A percentile compares a stretch with the other conserved stretches of the same genome.
Evolutionary conservation across 2,888 invertebrate genomes (phyloP).

Genomic region (Bembecia ichneumoniformis): DNA sequence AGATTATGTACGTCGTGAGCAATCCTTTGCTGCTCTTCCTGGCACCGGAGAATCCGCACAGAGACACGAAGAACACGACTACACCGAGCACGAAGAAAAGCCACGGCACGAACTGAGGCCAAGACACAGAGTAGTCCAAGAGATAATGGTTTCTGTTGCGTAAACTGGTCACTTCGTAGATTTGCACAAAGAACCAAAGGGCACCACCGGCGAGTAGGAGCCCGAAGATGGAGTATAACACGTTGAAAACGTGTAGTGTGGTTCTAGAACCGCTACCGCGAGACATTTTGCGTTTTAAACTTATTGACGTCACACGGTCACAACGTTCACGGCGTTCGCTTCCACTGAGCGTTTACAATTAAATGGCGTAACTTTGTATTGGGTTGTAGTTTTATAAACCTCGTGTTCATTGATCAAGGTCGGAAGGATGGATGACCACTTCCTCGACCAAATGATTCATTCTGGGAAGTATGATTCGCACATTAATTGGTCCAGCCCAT

Average conservation of each 20-base stretch:
- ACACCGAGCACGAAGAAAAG: slow-evolving; percentile 46
- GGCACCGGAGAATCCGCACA: slow-evolving; percentile 47
- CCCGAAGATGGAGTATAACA: slow-evolving; percentile 35
- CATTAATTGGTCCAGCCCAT: background rate
- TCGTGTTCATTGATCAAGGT: slow-evolving; percentile 14
- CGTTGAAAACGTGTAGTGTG: slow-evolving; percentile 35
- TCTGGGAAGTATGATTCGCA: slow-evolving; percentile 1
- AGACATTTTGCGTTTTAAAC: slow-evolving; percentile 15
- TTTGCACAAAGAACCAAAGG: slow-evolving; percentile 52
- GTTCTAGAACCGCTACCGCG: slow-evolving; percentile 17
- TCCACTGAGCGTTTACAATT: slow-evolving; percentile 24
- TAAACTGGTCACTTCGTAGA: slow-evolving; percentile 38
- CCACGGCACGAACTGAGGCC: slow-evolving; percentile 63
- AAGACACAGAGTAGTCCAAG: slow-evolving; percentile 56
- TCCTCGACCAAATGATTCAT: slow-evolving; percentile 1
- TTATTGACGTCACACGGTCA: background rate
- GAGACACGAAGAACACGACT: slow-evolving; percentile 37
- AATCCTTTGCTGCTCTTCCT: slow-evolving; percentile 36
- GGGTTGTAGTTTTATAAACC: slow-evolving; percentile 26
- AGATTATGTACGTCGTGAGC: slow-evolving; percentile 32
- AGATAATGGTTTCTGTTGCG: slow-evolving; percentile 53
- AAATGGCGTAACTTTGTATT: slow-evolving; percentile 33
- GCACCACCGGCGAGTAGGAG: slow-evolving; percentile 36
- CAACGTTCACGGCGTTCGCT: slow-evolving; percentile 6
- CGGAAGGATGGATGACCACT: slow-evolving; percentile 6